A percentile compares a stretch with the other conserved stretches of the same genome.
phyloP scores from a whole-genome alignment of 2,888 invertebrate genomes.

The Coronaproctus castanopsis region DNA sequence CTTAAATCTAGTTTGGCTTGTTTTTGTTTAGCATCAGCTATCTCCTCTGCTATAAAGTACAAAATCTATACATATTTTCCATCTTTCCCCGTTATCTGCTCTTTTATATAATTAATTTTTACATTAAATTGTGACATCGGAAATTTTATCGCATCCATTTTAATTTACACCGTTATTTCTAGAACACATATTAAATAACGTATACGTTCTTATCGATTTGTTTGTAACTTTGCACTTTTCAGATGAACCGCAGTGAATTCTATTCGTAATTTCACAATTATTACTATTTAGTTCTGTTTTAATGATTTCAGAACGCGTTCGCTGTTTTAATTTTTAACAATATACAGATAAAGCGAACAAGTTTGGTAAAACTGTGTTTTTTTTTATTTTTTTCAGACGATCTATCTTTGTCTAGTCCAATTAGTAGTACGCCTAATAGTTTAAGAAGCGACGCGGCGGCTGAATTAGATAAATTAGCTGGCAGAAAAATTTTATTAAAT shows the following conservation, averaged over 20 bases:
- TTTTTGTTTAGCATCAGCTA: background rate
- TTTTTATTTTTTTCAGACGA: slow-evolving; percentile 10
- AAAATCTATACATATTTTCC: background rate
- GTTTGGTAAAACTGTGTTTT: too few species aligned
- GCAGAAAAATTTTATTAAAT: slow-evolving; percentile 31
- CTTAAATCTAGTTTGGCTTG: background rate
- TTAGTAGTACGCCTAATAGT: slow-evolving; percentile 38
- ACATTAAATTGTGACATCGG: too few species aligned
- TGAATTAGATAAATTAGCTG: slow-evolving; percentile 70
- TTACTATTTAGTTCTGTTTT: background rate
- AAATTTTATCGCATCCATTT: background rate
- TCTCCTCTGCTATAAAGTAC: background rate
- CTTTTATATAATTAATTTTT: background rate
- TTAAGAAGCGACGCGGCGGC: slow-evolving; percentile 79
- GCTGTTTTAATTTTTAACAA: background rate
- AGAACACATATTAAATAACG: background rate
- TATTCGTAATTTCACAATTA: background rate
- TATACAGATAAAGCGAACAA: too few species aligned
- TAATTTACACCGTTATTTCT: background rate
- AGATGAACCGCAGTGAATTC: background rate
- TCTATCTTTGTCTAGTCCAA: background rate
- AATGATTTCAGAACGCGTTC: background rate
- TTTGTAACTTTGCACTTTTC: background rate
- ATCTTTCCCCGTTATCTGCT: background rate
- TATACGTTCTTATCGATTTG: background rate